These are phyloP conservation scores for Arrhopalites spinosus DNA, from an alignment of 2,888 invertebrate genomes.

Conservation along the genomic window DNA sequence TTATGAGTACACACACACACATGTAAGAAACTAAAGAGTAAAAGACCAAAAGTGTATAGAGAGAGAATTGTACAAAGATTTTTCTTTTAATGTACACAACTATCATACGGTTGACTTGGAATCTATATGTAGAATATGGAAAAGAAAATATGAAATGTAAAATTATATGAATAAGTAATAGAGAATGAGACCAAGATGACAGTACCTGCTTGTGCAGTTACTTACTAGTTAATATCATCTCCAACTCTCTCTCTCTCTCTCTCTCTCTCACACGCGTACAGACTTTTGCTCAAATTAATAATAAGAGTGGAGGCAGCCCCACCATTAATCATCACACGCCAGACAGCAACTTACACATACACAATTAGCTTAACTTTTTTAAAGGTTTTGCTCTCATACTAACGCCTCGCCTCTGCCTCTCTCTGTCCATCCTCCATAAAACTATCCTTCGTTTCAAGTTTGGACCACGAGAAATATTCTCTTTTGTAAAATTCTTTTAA, in stretches of 20 bases:
- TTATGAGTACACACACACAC: too few species aligned
- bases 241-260: background rate
- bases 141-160: background rate
- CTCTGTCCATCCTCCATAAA: too few species aligned
- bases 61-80: too few species aligned
- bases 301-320: slow-evolving; percentile 26
- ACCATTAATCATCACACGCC: slow-evolving; percentile 55
- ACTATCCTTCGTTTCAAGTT: background rate
- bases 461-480: background rate
- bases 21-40: too few species aligned
- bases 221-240: slow-evolving; percentile 2
- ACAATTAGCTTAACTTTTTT: slow-evolving; percentile 35
- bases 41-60: too few species aligned
- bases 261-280: background rate
- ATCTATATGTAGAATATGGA: too few species aligned
- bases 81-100: too few species aligned
- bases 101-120: too few species aligned
- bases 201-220: slow-evolving; percentile 7
- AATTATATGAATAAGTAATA: background rate
- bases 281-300: background rate
- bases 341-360: slow-evolving; percentile 43
- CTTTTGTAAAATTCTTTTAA: background rate
- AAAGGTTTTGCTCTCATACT: slow-evolving; percentile 18
- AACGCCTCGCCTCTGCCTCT: background rate
- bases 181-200: background rate